Percentiles rank a stretch among this genome's conserved stretches.
Evolutionary conservation across 2,113 vertebrate genomes (phyloP).

Genomic region (Labeo catla): DNA sequence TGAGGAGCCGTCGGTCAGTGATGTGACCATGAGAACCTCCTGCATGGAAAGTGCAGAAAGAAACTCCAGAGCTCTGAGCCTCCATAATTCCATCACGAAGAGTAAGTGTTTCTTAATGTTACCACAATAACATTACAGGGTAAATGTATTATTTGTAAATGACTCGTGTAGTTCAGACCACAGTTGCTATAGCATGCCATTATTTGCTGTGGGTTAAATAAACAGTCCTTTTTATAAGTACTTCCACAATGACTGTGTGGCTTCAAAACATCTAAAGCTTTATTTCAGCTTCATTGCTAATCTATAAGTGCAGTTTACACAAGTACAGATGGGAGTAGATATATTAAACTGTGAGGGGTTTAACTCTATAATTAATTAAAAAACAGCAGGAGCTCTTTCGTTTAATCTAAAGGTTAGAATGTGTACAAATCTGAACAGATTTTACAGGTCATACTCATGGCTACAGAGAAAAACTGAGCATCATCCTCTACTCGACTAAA

Average conservation of each 20-base stretch:
- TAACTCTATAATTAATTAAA: background rate
- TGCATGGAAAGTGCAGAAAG: slow-evolving; percentile 77
- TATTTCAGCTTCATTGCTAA: background rate
- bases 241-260: background rate
- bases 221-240: background rate
- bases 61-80: slow-evolving; percentile 82
- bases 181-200: background rate
- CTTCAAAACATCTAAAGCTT: background rate
- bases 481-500: too few relatives aligned
- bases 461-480: background rate
- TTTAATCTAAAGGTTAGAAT: background rate
- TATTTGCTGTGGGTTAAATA: background rate
- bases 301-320: background rate
- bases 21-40: slow-evolving; percentile 59
- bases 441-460: background rate
- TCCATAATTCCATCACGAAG: slow-evolving; percentile 88
- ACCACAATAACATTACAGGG: background rate
- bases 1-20: slow-evolving; percentile 73
- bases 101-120: slow-evolving; percentile 73
- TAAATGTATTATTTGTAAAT: background rate
- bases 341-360: background rate
- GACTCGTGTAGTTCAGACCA: background rate
- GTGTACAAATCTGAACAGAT: background rate
- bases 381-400: background rate
- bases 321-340: background rate